Base-by-base conservation (phyloP, 2,113 vertebrate species). In the Scytalopus superciliaris region DNA sequence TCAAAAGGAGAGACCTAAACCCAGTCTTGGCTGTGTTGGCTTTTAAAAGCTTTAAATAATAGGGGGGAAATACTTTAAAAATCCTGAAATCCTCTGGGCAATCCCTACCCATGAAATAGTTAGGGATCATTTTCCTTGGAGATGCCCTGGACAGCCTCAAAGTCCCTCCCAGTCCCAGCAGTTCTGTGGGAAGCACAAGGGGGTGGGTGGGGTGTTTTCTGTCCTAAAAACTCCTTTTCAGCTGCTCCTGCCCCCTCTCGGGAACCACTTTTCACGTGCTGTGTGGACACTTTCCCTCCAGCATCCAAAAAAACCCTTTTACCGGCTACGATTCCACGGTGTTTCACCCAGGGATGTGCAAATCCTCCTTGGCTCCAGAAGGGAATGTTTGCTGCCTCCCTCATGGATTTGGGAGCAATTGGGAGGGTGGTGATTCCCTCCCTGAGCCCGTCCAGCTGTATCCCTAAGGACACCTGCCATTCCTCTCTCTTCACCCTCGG, bases 51-150 rank as follows among this genome's bases (percentile, higher is more conserved):
- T 28, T 35, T 31, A 44, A 73, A 21, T 45, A 78, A 62, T 15
- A 7, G 10, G 24, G 19, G 4, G 16, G 1, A 14, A 23, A 23
- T 10, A 14, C 67, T 31, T 84, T 6, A 59, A 35, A 64, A 83
- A 85, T 18, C 9, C 27, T 60, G 35, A 50, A 78, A 45, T 73
- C 27, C 12, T 72, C 6, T 17, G 45, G 45, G 44, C 19, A 45
- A 5, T 53, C 37, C 19, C 52, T 37, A 19, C 5, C 19, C 4
- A 0, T 40, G 13, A 22, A 53, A 45, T 3, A 18, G 14, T 5
- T 57, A 30, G 35, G 42, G 44, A 33, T 57, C 39, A 27, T 62
- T 53, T 62, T 33, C 33, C 47, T 39, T 47, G 30, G 35, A 49
- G 53, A 59, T 2, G 25, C 57, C 37, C 35, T 39, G 30, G 53